These are phyloP conservation scores for Pachyuromys duprasi DNA, from an alignment of 2,797 vertebrate genomes.

Conservation along the genomic window DNA sequence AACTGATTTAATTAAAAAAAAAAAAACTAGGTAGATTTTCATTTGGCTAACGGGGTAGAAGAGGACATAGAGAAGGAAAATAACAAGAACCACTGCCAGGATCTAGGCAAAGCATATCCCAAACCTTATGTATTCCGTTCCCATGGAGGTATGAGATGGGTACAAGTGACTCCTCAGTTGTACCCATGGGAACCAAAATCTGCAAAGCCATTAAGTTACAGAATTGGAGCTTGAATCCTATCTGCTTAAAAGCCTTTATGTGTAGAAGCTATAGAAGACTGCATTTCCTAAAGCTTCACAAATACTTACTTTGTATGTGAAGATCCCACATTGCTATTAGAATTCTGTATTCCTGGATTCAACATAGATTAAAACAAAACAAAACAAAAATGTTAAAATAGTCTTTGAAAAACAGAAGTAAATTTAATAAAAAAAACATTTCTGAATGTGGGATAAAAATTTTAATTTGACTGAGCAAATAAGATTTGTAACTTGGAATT, in stretches of 20 bases:
- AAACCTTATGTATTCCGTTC: background rate
- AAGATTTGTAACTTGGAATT: background rate
- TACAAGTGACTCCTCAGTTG: background rate
- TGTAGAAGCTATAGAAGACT: background rate
- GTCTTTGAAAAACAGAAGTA: background rate
- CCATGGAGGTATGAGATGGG: background rate
- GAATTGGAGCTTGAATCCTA: background rate
- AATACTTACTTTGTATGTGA: background rate
- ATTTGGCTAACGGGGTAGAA: background rate
- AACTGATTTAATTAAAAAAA: background rate
- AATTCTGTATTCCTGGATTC: constrained; percentile 20
- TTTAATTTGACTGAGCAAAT: background rate
- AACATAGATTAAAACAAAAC: background rate
- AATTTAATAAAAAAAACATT: constrained; percentile 17
- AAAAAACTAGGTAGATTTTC: constrained; percentile 3
- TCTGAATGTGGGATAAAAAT: constrained; percentile 14
- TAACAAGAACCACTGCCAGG: background rate
- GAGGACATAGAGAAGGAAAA: background rate
- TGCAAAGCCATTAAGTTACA: background rate
- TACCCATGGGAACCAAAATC: constrained; percentile 1
- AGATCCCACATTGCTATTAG: background rate
- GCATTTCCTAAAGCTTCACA: constrained; percentile 7
- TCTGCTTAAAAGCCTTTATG: constrained; percentile 1
- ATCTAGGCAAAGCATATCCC: background rate
- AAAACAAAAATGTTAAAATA: background rate